Evolutionary conservation across 1,140 invertebrate genomes (phyloP).

Genomic region (Ceratoteleas bidentatus): DNA sequence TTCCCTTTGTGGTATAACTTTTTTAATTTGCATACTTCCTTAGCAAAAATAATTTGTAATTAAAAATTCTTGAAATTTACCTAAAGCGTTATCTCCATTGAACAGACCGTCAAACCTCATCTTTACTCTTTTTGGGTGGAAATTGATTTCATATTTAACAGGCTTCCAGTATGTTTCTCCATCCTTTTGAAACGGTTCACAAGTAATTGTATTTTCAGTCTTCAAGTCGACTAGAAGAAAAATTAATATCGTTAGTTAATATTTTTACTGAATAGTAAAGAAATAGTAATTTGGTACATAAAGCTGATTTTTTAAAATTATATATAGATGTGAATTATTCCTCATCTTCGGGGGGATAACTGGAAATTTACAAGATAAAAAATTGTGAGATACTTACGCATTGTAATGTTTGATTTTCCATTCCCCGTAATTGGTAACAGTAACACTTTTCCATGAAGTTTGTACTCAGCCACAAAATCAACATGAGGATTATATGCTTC

Average conservation of each 20-base stretch:
- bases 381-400: conserved; percentile 82
- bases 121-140: conserved; percentile 81
- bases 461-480: conserved; percentile 85
- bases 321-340: no score
- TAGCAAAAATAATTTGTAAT: neutral
- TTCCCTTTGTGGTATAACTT: neutral
- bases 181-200: conserved; percentile 82
- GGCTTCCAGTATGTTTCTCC: conserved; percentile 84
- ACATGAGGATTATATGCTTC: conserved; percentile 77
- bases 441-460: conserved; percentile 85
- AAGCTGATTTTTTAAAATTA: no score
- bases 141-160: conserved; percentile 83
- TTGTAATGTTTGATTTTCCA: conserved; percentile 86
- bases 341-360: no score
- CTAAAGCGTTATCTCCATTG: conserved; percentile 82
- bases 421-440: conserved; percentile 87
- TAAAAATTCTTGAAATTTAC: conserved; percentile 56
- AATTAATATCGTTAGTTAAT: neutral
- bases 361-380: no score
- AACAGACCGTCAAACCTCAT: conserved; percentile 85
- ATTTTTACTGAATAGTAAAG: no score
- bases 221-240: conserved; percentile 81
- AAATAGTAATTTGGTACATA: no score
- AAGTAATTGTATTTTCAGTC: conserved; percentile 83
- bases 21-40: neutral